Evolutionary conservation across 2,113 vertebrate species (phyloP), one percentile per base, ranked within the genome.

Genomic region (Irena cyanogastra): DNA sequence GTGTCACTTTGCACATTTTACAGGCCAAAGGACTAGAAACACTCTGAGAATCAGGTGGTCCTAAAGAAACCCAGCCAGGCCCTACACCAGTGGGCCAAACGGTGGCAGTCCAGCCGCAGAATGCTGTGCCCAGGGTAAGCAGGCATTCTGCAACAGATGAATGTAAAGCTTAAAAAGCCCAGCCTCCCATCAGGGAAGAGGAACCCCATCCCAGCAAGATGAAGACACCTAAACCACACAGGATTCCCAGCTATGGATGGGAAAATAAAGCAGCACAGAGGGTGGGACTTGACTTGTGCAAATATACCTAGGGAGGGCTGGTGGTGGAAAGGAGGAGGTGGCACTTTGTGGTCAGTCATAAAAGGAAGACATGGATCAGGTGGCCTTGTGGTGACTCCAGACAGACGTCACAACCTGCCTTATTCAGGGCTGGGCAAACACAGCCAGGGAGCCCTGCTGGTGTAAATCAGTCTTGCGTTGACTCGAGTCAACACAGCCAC

Each of bases 231-330:
- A 57, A 74, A 53, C 4, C 17, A 37, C 24, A 53, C 27, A 41
- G n/a, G 0, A 3, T 37, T 70, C 19, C 13, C 49, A 82, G 49
- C 22, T 33, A n/a, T 24, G 10, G 2, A 24, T 12, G 22, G 71
- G 7, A 54, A 87, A 81, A 90, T 28, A 47, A 78, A 65, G 49
- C 23, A 74, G 61, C 44, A 54, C 20, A 44, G 39, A 66, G 33
- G 52, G 79, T 66, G 33, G 26, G 71, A 76, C 54, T 23, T 13
- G 2, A 66, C 50, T 90, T 92, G 91, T 64, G 70, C 77, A 96
- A 95, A 95, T 85, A 96, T 30, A 82, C 69, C 45, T 41, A 95
- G 70, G 91, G 83, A 87, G 61, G 53, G 53, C 30, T 79, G 49
- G 45, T 50, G 41, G 6, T 4, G 35, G 65, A 76, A 68, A 82